Conservation (phyloP, 2,113 vertebrate species). For the Nibea albiflora region DNA sequence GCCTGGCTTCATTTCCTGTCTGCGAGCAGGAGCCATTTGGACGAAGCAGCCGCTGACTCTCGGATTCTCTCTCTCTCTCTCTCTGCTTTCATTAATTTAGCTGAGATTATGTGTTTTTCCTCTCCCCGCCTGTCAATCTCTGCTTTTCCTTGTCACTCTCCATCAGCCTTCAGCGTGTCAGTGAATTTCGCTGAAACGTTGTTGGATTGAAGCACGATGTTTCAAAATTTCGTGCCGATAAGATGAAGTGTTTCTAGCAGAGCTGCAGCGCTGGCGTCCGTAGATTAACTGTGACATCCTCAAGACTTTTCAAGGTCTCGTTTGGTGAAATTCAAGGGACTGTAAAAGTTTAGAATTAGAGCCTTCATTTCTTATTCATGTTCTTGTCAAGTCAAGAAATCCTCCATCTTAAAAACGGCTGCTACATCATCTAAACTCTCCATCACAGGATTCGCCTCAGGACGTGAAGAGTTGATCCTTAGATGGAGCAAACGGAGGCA, state of each 20-base stretch:
- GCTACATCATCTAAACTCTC: conserved; percentile 28
- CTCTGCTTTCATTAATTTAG: conserved; percentile 61
- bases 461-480: conserved; percentile 9
- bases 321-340: background rate
- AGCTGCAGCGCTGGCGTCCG: background rate
- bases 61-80: conserved; percentile 42
- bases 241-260: background rate
- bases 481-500: background rate
- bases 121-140: conserved; percentile 22
- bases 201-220: background rate
- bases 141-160: background rate
- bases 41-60: conserved; percentile 40
- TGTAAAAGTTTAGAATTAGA: background rate
- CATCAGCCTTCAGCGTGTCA: background rate
- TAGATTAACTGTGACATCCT: background rate
- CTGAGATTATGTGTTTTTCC: conserved; percentile 61
- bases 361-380: conserved; percentile 39
- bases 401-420: conserved; percentile 23
- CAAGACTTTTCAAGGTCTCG: conserved; percentile 5
- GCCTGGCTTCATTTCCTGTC: conserved; percentile 67
- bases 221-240: background rate
- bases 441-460: conserved; percentile 25
- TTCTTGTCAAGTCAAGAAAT: conserved; percentile 18
- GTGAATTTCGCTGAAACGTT: background rate
- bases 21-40: conserved; percentile 57